phyloP scores from a whole-genome alignment of 2,113 vertebrate species.

The Theristicus caerulescens region DNA sequence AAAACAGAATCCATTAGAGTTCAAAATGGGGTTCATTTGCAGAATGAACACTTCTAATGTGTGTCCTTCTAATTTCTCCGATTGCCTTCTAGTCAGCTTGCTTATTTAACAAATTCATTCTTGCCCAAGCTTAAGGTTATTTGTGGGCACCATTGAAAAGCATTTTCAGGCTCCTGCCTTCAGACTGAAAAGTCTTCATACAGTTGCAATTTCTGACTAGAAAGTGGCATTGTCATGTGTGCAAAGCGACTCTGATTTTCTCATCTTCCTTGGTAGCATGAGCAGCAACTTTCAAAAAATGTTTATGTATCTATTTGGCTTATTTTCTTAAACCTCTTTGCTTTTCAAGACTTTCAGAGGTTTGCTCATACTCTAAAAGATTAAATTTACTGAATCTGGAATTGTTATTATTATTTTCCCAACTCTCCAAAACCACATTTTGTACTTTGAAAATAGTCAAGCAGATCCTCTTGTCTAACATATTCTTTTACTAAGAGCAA shows the following conservation, averaged over 20 bases:
- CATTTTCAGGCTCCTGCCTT: neutral
- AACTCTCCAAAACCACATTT: neutral
- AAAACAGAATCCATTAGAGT: constrained; percentile 23
- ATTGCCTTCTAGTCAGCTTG: neutral
- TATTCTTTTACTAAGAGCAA: neutral
- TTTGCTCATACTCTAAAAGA: neutral
- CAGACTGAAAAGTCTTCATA: neutral
- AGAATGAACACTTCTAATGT: neutral
- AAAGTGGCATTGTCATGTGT: neutral
- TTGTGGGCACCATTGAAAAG: neutral
- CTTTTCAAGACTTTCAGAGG: neutral
- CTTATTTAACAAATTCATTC: neutral
- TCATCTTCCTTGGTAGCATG: neutral
- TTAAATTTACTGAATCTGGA: neutral
- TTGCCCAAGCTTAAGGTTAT: neutral
- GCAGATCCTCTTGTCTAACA: neutral
- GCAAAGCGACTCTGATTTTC: neutral
- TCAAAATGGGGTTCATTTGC: neutral
- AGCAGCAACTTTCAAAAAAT: neutral
- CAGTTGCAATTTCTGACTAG: neutral
- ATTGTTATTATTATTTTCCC: neutral
- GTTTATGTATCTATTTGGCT: neutral
- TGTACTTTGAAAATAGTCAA: neutral
- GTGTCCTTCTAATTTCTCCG: neutral
- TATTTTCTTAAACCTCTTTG: neutral